phyloP scores from a whole-genome alignment of 2,797 vertebrate genomes.

The Pipistrellus nathusii region DNA sequence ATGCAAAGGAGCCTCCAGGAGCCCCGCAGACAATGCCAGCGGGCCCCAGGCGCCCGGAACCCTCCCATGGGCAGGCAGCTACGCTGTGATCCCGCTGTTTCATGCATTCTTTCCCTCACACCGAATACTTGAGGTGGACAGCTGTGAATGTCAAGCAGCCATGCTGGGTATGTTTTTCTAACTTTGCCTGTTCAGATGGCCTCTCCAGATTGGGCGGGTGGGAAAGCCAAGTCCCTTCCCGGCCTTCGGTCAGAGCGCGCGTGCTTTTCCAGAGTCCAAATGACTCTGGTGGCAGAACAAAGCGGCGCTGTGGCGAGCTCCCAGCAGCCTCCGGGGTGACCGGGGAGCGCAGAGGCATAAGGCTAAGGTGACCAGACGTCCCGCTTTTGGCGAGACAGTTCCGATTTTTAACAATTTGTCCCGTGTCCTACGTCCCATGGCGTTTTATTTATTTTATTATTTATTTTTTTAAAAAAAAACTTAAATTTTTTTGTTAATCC shows the following conservation, averaged over 20 bases:
- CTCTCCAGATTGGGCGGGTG: constrained; percentile 63
- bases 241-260: constrained; percentile 92
- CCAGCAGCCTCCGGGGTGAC: constrained; percentile 77
- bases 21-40: constrained; percentile 83
- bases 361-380: no score
- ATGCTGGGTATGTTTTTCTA: constrained; percentile 89
- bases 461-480: no score
- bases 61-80: constrained; percentile 85
- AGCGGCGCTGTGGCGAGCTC: constrained; percentile 80
- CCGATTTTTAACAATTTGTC: no score
- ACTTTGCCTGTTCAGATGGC: constrained; percentile 87
- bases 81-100: constrained; percentile 85
- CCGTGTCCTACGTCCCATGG: no score
- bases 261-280: constrained; percentile 90
- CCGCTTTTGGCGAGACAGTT: no score
- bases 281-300: constrained; percentile 87
- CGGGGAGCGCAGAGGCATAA: neutral
- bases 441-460: no score
- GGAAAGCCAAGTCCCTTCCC: constrained; percentile 58
- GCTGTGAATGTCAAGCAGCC: constrained; percentile 89
- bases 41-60: constrained; percentile 71
- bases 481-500: no score
- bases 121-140: constrained; percentile 86
- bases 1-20: constrained; percentile 91
- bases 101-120: constrained; percentile 83